Evolutionary conservation across 2,113 vertebrate genomes (phyloP), one percentile per base, ranked within the genome.

Genomic region (Carollia perspicillata): DNA sequence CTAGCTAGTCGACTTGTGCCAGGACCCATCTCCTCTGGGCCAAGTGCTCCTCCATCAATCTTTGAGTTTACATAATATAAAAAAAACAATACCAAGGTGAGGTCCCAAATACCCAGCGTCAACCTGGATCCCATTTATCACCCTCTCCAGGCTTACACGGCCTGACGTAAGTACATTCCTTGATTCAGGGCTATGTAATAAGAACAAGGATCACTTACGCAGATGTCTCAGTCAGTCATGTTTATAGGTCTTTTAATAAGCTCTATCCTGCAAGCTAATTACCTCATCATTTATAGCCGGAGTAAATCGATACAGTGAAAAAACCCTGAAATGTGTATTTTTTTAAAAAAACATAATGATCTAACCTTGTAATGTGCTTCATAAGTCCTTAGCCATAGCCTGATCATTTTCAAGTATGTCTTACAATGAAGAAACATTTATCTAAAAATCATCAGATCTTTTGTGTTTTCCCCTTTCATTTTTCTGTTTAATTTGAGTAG

Each of bases 161-260:
- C 26, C 63, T 66, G 4, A 89, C 81, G 2, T 93, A 87, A 95
- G 37, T 20, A 40, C 18, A 49, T 95, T 87, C 35, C 40, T 66
- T 79, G 60, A 89, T 20, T 58, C 11, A 6, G 26, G 35, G 35
- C 74, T 86, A 20, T 60, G 66, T 26, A 94, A 68, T 8, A 51
- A 93, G 55, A 90, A 69, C 26, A 78, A 81, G 26, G 44, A 86
- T 83, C 71, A 81, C 81, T 78, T 63, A 55, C 51, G 18, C 81
- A 74, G 65, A 81, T 88, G 58, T 92, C 35, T 94, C 9, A 88
- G 42, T 35, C 42, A 89, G n/a, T 72, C 30, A 14, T 71, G 78
- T 85, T 96, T 85, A 72, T 63, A 96, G 86, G 13, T 35, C 81
- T 90, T 81, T 94, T 91, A 72, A 85, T 83, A 89, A 89, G 11